phyloP scores from a whole-genome alignment of 2,888 invertebrate species.

The Venustoraphidia nigricollis region DNA sequence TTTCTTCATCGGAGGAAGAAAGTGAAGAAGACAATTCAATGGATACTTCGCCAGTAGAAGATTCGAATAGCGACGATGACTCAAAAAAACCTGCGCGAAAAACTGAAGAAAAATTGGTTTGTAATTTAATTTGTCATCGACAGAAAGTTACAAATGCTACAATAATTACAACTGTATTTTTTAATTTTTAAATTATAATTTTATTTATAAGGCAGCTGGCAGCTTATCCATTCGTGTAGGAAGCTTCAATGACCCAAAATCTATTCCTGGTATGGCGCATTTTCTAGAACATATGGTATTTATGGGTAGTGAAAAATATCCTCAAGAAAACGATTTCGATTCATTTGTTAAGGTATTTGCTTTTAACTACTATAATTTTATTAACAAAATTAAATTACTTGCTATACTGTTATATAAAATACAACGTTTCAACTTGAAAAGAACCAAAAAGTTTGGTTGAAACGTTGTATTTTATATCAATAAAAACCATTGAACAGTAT shows the following conservation, averaged over 20 bases:
- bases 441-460: no score
- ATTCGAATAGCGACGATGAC: constrained; percentile 13
- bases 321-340: constrained; percentile 73
- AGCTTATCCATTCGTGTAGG: constrained; percentile 63
- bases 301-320: constrained; percentile 85
- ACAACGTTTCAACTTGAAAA: no score
- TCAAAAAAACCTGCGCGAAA: constrained; percentile 20
- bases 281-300: constrained; percentile 88
- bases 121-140: constrained; percentile 7
- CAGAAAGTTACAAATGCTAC: constrained; percentile 12
- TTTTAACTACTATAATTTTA: not conserved
- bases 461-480: no score
- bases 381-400: no score
- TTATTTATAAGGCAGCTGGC: constrained; percentile 44
- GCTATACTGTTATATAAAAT: no score
- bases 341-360: constrained; percentile 47
- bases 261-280: constrained; percentile 68
- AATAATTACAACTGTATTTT: not conserved
- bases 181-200: not conserved
- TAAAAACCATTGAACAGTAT: no score
- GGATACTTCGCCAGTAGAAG: constrained; percentile 18
- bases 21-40: constrained; percentile 11
- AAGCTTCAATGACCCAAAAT: constrained; percentile 60
- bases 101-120: constrained; percentile 20
- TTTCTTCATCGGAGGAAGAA: constrained; percentile 10